Evolutionary conservation across 2,797 vertebrate species (phyloP).

Genomic region (Petrocephalus schoutedeni): DNA sequence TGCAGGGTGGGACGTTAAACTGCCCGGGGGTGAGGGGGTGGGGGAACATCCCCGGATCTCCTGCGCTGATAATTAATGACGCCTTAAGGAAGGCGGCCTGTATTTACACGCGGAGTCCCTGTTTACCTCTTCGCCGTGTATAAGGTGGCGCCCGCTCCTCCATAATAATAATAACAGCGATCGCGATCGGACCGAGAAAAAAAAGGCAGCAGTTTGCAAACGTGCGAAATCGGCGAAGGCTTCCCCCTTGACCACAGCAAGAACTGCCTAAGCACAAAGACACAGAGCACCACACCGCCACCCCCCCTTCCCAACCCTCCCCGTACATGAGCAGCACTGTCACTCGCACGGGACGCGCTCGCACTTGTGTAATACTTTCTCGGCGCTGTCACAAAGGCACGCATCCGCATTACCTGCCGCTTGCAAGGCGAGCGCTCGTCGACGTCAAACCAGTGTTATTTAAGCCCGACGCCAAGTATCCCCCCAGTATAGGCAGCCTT

Average conservation of each 20-base stretch:
- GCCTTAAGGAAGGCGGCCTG: slow-evolving; percentile 29
- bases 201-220: slow-evolving; percentile 22
- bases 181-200: background rate
- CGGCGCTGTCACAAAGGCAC: slow-evolving; percentile 5
- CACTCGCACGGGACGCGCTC: slow-evolving; percentile 34
- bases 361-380: slow-evolving; percentile 20
- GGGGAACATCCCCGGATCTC: slow-evolving; percentile 13
- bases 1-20: slow-evolving; percentile 23
- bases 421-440: background rate
- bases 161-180: slow-evolving; percentile 1
- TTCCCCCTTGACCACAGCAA: background rate
- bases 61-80: slow-evolving; percentile 29
- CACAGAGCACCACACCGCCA: slow-evolving; percentile 42
- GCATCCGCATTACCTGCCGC: slow-evolving; percentile 27
- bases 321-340: slow-evolving; percentile 26
- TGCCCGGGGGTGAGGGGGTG: background rate
- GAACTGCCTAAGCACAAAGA: slow-evolving; percentile 53
- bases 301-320: slow-evolving; percentile 27
- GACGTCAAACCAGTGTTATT: background rate
- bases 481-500: background rate
- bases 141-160: background rate
- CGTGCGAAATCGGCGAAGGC: background rate
- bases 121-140: slow-evolving; percentile 13
- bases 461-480: slow-evolving; percentile 12
- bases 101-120: slow-evolving; percentile 31